Evolutionary conservation across 1,140 invertebrate species (phyloP).

Genomic region (Semibalanus balanoides): DNA sequence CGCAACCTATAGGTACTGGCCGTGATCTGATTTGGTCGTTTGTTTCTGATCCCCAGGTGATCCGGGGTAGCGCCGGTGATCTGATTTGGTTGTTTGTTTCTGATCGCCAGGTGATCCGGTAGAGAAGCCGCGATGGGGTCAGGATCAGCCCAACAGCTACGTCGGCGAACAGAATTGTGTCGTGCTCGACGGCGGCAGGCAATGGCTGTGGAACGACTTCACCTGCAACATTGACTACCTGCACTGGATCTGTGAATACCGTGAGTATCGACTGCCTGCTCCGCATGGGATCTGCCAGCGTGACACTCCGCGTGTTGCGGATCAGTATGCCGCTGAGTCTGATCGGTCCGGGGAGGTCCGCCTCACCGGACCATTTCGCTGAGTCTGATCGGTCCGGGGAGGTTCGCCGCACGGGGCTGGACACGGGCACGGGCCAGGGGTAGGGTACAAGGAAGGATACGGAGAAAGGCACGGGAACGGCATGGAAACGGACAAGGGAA

Average conservation of each 20-base stretch:
- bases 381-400: not conserved
- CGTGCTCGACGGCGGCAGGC: constrained; percentile 69
- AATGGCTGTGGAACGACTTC: constrained; percentile 89
- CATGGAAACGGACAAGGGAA: too few species aligned
- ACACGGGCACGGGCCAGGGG: not conserved
- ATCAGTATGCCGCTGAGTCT: not conserved
- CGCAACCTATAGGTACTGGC: too few species aligned
- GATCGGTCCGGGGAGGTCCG: too few species aligned
- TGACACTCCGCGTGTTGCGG: not conserved
- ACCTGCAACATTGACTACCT: constrained; percentile 82
- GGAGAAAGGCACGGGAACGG: too few species aligned
- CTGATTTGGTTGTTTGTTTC: constrained; percentile 18
- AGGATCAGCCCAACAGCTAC: constrained; percentile 88
- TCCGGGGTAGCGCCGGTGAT: constrained; percentile 30
- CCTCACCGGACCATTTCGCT: too few species aligned
- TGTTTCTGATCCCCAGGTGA: constrained; percentile 42
- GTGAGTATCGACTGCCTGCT: constrained; percentile 22
- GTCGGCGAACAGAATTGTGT: constrained; percentile 89
- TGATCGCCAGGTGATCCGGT: constrained; percentile 49
- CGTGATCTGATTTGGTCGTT: constrained; percentile 5
- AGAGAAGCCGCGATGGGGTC: constrained; percentile 67
- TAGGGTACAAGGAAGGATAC: too few species aligned
- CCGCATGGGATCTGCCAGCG: not conserved
- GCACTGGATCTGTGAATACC: constrained; percentile 76
- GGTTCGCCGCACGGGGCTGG: not conserved